phyloP scores from a whole-genome alignment of 2,888 invertebrate genomes.

The Alsophila aescularia region DNA sequence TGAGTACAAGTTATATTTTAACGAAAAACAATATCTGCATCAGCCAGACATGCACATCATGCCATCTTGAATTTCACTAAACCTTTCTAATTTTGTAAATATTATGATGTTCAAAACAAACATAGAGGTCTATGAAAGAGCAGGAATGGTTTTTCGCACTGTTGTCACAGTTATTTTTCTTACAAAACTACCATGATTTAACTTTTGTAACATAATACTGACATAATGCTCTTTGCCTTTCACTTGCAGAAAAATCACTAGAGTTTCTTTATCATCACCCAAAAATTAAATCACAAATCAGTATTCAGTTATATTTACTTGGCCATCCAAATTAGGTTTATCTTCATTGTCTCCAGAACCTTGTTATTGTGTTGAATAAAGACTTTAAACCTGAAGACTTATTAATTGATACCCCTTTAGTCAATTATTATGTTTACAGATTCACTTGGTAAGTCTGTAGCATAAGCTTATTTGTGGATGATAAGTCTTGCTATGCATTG shows the following conservation, averaged over 20 bases:
- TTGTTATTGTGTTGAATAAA: constrained; percentile 34
- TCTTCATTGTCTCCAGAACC: constrained; percentile 5
- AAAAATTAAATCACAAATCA: neutral
- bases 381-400: constrained; percentile 29
- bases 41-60: constrained; percentile 18
- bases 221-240: constrained; percentile 20
- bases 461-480: constrained; percentile 2
- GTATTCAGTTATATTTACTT: neutral
- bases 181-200: constrained; percentile 1
- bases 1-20: constrained; percentile 55
- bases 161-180: neutral
- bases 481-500: too few relatives aligned
- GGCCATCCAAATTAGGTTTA: neutral
- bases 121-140: neutral
- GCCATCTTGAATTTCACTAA: constrained; percentile 14
- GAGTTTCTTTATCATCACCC: neutral
- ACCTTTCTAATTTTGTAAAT: constrained; percentile 27
- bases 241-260: constrained; percentile 1
- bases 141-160: neutral
- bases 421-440: constrained; percentile 10
- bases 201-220: neutral
- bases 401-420: constrained; percentile 31
- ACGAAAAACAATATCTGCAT: constrained; percentile 11
- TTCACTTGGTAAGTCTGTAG: constrained; percentile 23
- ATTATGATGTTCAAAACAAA: constrained; percentile 23